Base-by-base conservation (phyloP, 2,888 invertebrate species). In the Ceriagrion tenellum region DNA sequence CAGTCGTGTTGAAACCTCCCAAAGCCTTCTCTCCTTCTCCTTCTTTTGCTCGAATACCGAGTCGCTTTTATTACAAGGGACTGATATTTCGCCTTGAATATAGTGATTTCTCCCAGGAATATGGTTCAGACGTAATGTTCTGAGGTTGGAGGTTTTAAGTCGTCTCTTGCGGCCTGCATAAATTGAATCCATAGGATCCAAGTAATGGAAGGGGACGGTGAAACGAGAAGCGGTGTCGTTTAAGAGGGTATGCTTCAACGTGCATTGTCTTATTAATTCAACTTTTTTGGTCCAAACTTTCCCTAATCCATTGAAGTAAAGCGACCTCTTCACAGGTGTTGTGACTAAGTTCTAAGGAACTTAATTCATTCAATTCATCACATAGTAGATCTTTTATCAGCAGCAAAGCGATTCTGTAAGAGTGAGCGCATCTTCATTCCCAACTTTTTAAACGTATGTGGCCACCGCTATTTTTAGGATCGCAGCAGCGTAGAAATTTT, bases 71-170 rank as follows among this genome's bases (percentile, higher is more conserved):
- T 89, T 55, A 89, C 47, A 16, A 55, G n/a, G 55, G 89, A 3
- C 89, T n/a, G 89, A 55, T 47, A 89, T 89, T 89, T 47, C 55
- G 89, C 47, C 81, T 81, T 8, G 81, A 81, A 81, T 81, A 81
- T 81, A 81, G 81, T 81, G 81, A 81, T 81, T 81, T 81, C 81
- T 81, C 35, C 81, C 81, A 30, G 35, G 81, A 81, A 81, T 81
- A 35, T 35, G 30, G 81, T 81, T 35, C 81, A 13, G 35, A 81
- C 30, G 81, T 81, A 81, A 81, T 81, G 81, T 35, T 81, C 81
- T 35, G 16, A 81, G 30, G 81, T 35, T 35, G 35, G 81, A 81
- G 81, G 81, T 35, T 81, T 81, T 81, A 81, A 81, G 81, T 13
- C 81, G 35, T 59, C 59, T 59, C 35, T n/a, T 26, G 35, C 35